These are phyloP conservation scores for Synergus itoensis DNA, from an alignment of 2,888 invertebrate species.

Conservation along the genomic window DNA sequence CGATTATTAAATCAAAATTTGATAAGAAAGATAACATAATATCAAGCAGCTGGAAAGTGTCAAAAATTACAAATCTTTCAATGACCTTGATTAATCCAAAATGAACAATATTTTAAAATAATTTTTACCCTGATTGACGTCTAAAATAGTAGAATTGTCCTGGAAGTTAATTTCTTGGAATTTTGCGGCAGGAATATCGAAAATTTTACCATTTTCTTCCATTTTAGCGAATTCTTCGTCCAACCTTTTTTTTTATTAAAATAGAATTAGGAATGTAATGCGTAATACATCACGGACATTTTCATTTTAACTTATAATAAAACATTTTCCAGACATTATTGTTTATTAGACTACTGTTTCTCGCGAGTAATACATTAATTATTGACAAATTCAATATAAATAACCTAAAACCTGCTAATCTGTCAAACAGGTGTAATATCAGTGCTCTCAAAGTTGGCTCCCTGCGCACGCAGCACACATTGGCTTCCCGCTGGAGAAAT, in stretches of 20 bases:
- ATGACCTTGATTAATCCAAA: not conserved
- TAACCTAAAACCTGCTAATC: slow-evolving; percentile 35
- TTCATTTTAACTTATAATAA: slow-evolving; percentile 14
- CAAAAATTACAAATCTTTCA: not conserved
- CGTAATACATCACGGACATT: not conserved
- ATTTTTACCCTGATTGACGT: not conserved
- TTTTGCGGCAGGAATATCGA: not conserved
- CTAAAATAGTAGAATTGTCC: not conserved
- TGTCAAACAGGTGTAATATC: slow-evolving; percentile 20
- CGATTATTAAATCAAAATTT: not conserved
- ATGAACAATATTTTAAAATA: not conserved
- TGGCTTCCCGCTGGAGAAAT: no score
- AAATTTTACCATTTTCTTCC: not conserved
- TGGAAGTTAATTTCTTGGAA: not conserved
- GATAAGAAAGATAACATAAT: not conserved
- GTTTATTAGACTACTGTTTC: not conserved
- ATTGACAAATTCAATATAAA: slow-evolving; percentile 19
- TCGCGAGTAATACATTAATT: not conserved
- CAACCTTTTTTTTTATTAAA: slow-evolving; percentile 1
- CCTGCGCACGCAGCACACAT: no score
- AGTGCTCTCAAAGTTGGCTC: no score
- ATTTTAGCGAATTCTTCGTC: not conserved
- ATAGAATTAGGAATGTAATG: not conserved
- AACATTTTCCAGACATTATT: not conserved
- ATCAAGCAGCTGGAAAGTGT: slow-evolving; percentile 1